Evolutionary conservation across 1,140 invertebrate species (phyloP).

Genomic region (Campoletis sonorensis): DNA sequence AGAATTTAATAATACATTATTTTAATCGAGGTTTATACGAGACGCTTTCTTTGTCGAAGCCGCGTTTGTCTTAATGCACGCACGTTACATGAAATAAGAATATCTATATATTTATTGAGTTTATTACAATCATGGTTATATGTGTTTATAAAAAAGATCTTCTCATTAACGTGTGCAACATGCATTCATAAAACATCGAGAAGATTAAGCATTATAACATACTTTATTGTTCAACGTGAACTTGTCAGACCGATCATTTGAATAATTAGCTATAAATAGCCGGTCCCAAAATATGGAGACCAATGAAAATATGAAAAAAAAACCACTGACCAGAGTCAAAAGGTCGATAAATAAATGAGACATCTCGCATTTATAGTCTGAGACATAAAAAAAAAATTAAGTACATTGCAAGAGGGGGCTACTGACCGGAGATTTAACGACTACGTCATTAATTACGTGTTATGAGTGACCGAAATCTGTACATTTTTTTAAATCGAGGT

Average conservation of each 20-base stretch:
- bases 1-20: background rate
- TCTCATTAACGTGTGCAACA: conserved; percentile 17
- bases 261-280: background rate
- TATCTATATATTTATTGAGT: too few relatives aligned
- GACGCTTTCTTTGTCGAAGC: background rate
- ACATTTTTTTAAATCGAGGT: too few relatives aligned
- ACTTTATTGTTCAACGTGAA: background rate
- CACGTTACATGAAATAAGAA: background rate
- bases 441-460: too few relatives aligned
- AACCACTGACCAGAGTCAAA: too few relatives aligned
- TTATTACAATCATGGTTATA: too few relatives aligned
- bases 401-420: too few relatives aligned
- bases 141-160: background rate
- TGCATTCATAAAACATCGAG: background rate
- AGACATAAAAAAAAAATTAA: too few relatives aligned
- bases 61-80: background rate
- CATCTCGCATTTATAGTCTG: too few relatives aligned
- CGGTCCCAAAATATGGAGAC: background rate
- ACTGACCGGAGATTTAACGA: too few relatives aligned
- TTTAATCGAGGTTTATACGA: background rate
- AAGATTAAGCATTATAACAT: background rate
- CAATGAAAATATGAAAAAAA: too few relatives aligned
- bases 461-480: too few relatives aligned
- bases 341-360: too few relatives aligned
- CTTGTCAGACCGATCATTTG: background rate